These are phyloP conservation scores for Acleris holmiana DNA, from an alignment of 2,888 invertebrate species.

Conservation along the genomic window DNA sequence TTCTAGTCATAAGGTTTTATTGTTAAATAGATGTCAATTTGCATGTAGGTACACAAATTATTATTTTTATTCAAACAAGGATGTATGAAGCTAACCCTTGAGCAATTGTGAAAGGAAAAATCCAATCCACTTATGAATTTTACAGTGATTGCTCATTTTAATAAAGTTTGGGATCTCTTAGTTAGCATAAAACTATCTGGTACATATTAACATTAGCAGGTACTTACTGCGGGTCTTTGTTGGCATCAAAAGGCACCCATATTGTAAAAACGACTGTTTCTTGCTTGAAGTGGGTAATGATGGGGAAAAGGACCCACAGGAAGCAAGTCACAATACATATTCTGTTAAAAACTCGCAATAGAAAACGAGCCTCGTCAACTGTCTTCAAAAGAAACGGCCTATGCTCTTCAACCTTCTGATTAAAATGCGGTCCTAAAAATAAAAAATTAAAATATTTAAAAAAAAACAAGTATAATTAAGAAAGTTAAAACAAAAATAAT, in stretches of 20 bases:
- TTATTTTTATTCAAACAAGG: too few species aligned
- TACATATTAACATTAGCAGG: not conserved
- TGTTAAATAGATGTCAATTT: too few species aligned
- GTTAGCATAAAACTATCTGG: too few species aligned
- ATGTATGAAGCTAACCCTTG: too few species aligned
- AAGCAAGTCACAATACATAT: constrained; percentile 55
- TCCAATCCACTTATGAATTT: too few species aligned
- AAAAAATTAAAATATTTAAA: not conserved
- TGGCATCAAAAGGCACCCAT: constrained; percentile 63
- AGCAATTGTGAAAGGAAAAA: too few species aligned
- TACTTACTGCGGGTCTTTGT: constrained; percentile 57
- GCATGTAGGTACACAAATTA: too few species aligned
- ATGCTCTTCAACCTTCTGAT: constrained; percentile 54
- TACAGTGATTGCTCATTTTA: too few species aligned
- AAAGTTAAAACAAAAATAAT: not conserved
- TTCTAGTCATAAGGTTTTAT: too few species aligned
- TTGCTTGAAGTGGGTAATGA: constrained; percentile 53
- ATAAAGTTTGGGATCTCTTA: too few species aligned
- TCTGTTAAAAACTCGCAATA: constrained; percentile 52
- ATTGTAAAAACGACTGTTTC: constrained; percentile 58
- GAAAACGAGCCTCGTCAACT: constrained; percentile 45
- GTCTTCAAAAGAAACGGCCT: constrained; percentile 46
- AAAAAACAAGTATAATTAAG: not conserved
- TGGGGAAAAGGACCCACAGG: constrained; percentile 58
- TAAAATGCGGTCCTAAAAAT: constrained; percentile 50